Evolutionary conservation across 1,140 invertebrate species (phyloP), one percentile per base, ranked within the genome.

Genomic region (Cryptotermes secundus): DNA sequence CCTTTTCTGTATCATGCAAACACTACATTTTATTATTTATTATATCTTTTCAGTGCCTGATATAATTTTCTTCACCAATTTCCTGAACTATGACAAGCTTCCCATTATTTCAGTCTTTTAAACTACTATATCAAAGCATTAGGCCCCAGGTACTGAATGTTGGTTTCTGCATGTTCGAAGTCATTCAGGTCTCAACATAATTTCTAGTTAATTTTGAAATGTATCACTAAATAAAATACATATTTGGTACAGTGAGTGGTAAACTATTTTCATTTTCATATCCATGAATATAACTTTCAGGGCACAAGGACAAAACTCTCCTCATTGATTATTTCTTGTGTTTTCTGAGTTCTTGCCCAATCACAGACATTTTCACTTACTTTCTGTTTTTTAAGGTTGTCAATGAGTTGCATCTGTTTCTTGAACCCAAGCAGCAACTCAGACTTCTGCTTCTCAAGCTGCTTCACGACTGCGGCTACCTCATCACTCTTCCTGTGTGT

Each of bases 331-430:
- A 59, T 65, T 65, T 65, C 26, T 7, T 14, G 59, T 65, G 16
- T 49, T 49, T 14, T 59, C n/a, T 45, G 82, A 19, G 81, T 14
- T 49, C 16, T 26, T 86, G 31, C 53, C 82, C 65, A 38, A n/a
- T 12, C 34, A 80, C 6, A n/a, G n/a, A n/a, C 2, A 59, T 6
- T 65, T 65, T 22, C 34, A 85, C 79, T 85, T 86, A 92, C 91
- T 86, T 90, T 92, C 88, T 92, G 91, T 85, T 90, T 91, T 83
- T 91, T 91, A 16, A 92, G 87, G 87, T 92, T 92, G 85, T 92
- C 90, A 31, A 92, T 87, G 0, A 92, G 87, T 45, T 90, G 87
- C 80, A 89, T 86, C 87, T 92, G 91, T 85, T 91, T 92, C 86
- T 91, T 92, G 83, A 91, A 91, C 9, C 89, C 90, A 86, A 90